A percentile compares a stretch with the other conserved stretches of the same genome.
Conservation (phyloP, 2,113 vertebrate species). For the Antechinus flavipes region DNA sequence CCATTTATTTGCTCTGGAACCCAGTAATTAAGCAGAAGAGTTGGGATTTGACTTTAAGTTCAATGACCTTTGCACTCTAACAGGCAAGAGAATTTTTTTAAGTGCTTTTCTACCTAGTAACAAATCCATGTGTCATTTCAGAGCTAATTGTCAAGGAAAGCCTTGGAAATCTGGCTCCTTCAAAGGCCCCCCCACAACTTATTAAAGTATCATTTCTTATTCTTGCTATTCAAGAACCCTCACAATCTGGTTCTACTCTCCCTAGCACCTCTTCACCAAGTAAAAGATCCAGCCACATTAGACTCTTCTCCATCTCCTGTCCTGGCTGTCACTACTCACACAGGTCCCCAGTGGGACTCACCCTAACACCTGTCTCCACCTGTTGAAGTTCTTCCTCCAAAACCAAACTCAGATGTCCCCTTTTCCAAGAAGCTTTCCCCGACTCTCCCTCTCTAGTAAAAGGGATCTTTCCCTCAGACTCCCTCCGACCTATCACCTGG, state of each 20-base stretch:
- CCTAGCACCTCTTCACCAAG: neutral
- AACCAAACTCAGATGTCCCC: neutral
- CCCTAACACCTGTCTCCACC: too few species aligned
- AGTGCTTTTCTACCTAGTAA: neutral
- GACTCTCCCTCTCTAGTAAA: neutral
- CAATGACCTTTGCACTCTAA: neutral
- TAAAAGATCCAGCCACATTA: neutral
- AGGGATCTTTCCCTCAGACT: neutral
- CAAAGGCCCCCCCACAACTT: neutral
- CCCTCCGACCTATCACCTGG: neutral
- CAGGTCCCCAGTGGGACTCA: neutral
- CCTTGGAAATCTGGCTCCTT: neutral
- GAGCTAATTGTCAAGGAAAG: neutral
- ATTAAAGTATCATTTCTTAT: neutral
- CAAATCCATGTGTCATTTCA: neutral
- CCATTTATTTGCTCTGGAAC: neutral
- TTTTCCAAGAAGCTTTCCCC: neutral
- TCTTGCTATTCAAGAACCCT: neutral
- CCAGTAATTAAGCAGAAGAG: neutral
- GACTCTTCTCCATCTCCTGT: neutral
- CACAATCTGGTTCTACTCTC: neutral
- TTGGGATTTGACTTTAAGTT: neutral
- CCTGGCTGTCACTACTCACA: neutral
- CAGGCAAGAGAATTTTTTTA: neutral
- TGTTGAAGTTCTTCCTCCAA: neutral